phyloP scores from a whole-genome alignment of 2,888 invertebrate species.

The Athetis lepigone region DNA sequence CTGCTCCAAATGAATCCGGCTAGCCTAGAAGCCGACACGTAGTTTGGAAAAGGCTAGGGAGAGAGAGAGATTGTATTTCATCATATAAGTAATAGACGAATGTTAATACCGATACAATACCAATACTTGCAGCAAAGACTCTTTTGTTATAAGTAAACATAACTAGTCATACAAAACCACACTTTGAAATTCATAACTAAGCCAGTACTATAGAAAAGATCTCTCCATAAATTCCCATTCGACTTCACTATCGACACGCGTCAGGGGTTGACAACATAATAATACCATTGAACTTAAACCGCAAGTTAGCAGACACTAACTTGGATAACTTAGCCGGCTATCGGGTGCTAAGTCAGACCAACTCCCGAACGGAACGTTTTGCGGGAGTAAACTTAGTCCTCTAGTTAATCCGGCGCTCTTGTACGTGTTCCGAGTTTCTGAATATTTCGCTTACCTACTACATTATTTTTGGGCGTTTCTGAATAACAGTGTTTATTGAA shows the following conservation, averaged over 20 bases:
- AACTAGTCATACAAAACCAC: too few species aligned
- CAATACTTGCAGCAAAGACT: neutral
- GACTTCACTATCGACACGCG: conserved; percentile 53
- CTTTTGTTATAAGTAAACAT: too few species aligned
- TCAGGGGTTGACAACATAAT: conserved; percentile 78
- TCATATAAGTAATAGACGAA: too few species aligned
- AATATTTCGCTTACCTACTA: conserved; percentile 19
- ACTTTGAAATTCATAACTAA: neutral
- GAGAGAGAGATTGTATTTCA: too few species aligned
- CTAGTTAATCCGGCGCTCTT: conserved; percentile 68
- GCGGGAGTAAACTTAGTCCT: conserved; percentile 78
- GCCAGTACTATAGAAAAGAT: neutral
- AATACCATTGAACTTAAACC: conserved; percentile 82
- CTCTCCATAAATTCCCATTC: conserved; percentile 19
- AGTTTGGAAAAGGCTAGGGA: too few species aligned
- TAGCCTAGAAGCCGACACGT: too few species aligned
- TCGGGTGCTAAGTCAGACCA: conserved; percentile 86
- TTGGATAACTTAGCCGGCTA: conserved; percentile 83
- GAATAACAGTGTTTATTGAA: conserved; percentile 10
- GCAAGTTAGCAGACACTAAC: conserved; percentile 82
- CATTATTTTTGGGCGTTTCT: conserved; percentile 14
- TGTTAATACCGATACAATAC: neutral
- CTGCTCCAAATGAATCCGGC: too few species aligned
- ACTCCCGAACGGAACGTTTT: conserved; percentile 83
- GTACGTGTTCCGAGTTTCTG: conserved; percentile 43